A percentile compares a stretch with the other conserved stretches of the same genome.
phyloP scores from a whole-genome alignment of 2,113 vertebrate species.

The Otocyon megalotis region DNA sequence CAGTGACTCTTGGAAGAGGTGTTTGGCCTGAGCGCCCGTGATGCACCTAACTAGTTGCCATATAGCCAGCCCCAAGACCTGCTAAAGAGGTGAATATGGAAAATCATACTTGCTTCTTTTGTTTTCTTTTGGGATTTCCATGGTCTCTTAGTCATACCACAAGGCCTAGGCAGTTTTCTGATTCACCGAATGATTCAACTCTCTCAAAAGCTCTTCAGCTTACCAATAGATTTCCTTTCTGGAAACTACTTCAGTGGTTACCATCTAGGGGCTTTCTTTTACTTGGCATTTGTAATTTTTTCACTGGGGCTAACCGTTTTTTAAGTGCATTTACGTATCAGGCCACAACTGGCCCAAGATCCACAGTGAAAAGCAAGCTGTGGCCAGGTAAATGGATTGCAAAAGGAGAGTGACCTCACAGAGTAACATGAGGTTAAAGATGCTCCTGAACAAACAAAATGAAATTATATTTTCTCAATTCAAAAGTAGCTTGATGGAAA shows the following conservation, averaged over 20 bases:
- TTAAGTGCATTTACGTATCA: slow-evolving; percentile 58
- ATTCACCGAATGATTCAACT: slow-evolving; percentile 79
- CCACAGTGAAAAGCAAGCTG: not conserved
- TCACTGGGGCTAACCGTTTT: slow-evolving; percentile 55
- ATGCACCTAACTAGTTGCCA: fast-evolving
- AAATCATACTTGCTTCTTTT: slow-evolving; percentile 76
- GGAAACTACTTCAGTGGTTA: slow-evolving; percentile 43
- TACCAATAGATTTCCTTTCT: slow-evolving; percentile 75
- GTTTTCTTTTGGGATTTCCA: slow-evolving; percentile 77
- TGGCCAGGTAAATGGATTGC: not conserved
- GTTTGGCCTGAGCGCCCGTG: not conserved
- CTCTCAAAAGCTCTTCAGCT: slow-evolving; percentile 75
- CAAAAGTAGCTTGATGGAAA: slow-evolving; percentile 26
- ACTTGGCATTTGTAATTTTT: not conserved
- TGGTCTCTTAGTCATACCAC: slow-evolving; percentile 54
- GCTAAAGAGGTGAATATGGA: slow-evolving; percentile 53
- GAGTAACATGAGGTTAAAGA: slow-evolving; percentile 55
- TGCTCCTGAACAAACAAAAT: not conserved
- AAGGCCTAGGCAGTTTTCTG: slow-evolving; percentile 82
- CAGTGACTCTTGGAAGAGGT: not conserved
- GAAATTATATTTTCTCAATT: not conserved
- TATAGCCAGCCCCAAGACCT: not conserved
- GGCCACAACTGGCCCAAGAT: slow-evolving; percentile 23
- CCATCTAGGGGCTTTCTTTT: slow-evolving; percentile 25
- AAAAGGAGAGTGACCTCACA: slow-evolving; percentile 36